Conservation (phyloP, 2,888 invertebrate genomes). For the Bimastos eiseni region DNA sequence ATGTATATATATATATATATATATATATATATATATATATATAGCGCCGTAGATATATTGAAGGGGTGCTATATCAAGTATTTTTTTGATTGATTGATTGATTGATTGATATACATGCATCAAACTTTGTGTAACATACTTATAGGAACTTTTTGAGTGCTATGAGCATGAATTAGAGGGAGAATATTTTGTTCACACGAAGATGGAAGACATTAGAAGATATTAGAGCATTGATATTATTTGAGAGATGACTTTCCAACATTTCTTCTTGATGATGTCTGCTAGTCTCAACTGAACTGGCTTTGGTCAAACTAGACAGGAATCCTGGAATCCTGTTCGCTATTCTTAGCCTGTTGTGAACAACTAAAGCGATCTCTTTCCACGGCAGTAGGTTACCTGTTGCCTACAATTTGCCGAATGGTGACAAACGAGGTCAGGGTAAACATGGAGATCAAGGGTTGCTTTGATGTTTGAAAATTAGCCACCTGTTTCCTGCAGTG, state of each 20-base stretch:
- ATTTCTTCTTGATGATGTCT: background rate
- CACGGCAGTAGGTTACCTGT: background rate
- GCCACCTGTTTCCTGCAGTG: background rate
- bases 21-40: no score
- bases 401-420: background rate
- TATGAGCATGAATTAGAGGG: background rate
- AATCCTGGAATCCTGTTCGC: background rate
- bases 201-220: no score
- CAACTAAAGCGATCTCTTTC: background rate
- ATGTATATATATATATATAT: background rate
- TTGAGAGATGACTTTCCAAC: background rate
- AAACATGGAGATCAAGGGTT: background rate
- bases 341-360: background rate
- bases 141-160: background rate
- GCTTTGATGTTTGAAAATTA: slow-evolving; percentile 5
- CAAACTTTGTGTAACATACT: no score
- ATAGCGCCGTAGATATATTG: no score
- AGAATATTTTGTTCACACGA: background rate
- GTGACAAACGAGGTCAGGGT: background rate
- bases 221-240: background rate
- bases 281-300: background rate
- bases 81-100: no score
- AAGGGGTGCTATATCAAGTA: no score
- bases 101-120: no score
- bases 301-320: background rate